These are phyloP conservation scores for Zhengitettix transpicula DNA, from an alignment of 2,888 invertebrate genomes.

Conservation along the genomic window DNA sequence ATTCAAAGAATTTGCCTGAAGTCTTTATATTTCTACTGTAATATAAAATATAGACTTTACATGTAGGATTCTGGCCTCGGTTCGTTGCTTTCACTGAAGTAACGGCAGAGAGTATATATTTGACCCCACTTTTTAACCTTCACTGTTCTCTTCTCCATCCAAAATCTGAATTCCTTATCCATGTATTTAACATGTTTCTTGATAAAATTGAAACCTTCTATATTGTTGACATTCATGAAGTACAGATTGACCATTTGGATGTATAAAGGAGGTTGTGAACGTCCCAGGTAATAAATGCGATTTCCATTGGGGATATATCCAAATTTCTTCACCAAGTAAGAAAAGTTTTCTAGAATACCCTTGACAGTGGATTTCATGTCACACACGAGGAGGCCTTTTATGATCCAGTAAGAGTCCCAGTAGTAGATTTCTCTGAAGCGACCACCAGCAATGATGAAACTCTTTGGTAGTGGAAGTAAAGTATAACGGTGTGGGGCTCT, in stretches of 20 bases:
- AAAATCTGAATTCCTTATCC: constrained; percentile 47
- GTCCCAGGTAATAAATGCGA: constrained; percentile 55
- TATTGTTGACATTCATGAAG: constrained; percentile 42
- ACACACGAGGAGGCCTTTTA: constrained; percentile 59
- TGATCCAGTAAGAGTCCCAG: constrained; percentile 81
- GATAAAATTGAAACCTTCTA: constrained; percentile 32
- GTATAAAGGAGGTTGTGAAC: constrained; percentile 54
- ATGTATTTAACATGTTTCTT: constrained; percentile 35
- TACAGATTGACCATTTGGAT: constrained; percentile 57
- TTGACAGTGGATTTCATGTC: constrained; percentile 56
- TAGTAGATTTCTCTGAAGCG: constrained; percentile 62
- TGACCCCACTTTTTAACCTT: constrained; percentile 30
- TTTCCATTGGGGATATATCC: constrained; percentile 70
- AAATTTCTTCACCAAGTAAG: constrained; percentile 44
- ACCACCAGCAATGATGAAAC: constrained; percentile 52
- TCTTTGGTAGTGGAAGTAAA: constrained; percentile 47
- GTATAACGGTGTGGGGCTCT: constrained; percentile 38
- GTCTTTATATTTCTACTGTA: too few species aligned
- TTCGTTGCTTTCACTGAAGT: constrained; percentile 39
- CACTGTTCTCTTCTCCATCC: constrained; percentile 40
- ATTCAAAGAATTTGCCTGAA: too few species aligned
- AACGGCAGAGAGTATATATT: constrained; percentile 39
- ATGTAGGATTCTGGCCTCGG: constrained; percentile 57
- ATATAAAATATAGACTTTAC: constrained; percentile 14
- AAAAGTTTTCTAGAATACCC: constrained; percentile 63